Evolutionary conservation across 2,888 invertebrate species (phyloP), one percentile per base, ranked within the genome.

Genomic region (Camponotus fellah): DNA sequence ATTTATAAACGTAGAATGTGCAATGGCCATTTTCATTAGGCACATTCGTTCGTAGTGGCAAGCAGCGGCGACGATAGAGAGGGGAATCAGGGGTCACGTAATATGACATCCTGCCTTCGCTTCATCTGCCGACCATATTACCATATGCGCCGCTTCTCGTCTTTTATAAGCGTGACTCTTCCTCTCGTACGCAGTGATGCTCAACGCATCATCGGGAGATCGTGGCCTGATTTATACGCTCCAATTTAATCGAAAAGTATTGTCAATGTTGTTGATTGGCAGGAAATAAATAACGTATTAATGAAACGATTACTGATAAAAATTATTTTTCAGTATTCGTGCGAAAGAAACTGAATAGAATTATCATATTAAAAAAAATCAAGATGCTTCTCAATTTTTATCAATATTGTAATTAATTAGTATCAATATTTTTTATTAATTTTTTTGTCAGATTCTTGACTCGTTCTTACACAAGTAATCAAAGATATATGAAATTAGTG

Each of bases 91-190:
- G 92, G 92, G 92, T 91, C 91, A 93, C 91, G 91, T 93, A 93
- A 93, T 92, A 92, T 92, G 92, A 94, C 94, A 94, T 94, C 94
- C 94, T 93, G 94, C 92, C 91, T 91, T 91, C 92, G 90, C 91
- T 89, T 92, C 92, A 92, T 91, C 91, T 90, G 89, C 89, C 91
- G 86, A 86, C 86, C 90, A 89, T 89, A 92, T 92, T 91, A 92
- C 90, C 92, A 91, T 92, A 90, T 88, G 90, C 86, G 89, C 84
- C 86, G 86, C 89, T 88, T 86, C 86, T 88, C 84, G 68, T 87
- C 65, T 87, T 65, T 84, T 84, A 81, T 71, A 64, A 82, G 81
- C 84, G 83, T 81, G 64, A 37, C 80, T 86, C 86, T 79, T 84
- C 83, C 80, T 83, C 83, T 83, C 74, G 58, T 58, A 34, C 58